Evolutionary conservation across 2,113 vertebrate species (phyloP).

Genomic region (Petromus typicus): DNA sequence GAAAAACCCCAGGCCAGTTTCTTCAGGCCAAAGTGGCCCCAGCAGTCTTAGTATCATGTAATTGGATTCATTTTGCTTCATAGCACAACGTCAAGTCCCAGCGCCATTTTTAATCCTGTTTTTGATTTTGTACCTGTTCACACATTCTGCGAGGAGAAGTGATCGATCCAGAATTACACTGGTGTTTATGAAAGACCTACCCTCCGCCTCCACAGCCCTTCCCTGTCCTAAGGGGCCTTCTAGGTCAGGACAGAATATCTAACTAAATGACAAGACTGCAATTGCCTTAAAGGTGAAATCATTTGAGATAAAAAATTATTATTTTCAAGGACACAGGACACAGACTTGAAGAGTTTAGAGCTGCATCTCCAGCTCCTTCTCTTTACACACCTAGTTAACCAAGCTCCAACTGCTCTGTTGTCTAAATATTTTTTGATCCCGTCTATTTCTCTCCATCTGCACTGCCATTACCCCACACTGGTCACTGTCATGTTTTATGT

Average conservation of each 20-base stretch:
- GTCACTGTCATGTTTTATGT: not conserved
- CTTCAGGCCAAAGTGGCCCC: not conserved
- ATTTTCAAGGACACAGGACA: constrained; percentile 33
- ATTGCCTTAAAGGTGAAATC: constrained; percentile 9
- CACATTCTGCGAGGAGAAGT: not conserved
- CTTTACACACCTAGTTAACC: not conserved
- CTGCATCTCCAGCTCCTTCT: not conserved
- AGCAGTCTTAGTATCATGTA: not conserved
- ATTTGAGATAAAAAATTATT: not conserved
- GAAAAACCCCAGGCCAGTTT: not conserved
- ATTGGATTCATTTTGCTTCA: not conserved
- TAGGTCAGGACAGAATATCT: not conserved
- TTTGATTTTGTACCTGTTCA: not conserved
- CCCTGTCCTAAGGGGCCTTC: not conserved
- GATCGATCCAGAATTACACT: not conserved
- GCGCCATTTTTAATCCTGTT: not conserved
- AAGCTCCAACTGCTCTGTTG: not conserved
- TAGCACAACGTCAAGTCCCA: not conserved
- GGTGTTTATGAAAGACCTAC: not conserved
- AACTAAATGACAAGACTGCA: not conserved
- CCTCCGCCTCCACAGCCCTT: not conserved
- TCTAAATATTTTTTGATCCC: not conserved
- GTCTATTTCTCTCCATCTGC: not conserved
- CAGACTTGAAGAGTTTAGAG: not conserved
- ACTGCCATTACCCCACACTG: not conserved